Evolutionary conservation across 1,140 invertebrate genomes (phyloP).

Genomic region (Atopsyche davidsoni): DNA sequence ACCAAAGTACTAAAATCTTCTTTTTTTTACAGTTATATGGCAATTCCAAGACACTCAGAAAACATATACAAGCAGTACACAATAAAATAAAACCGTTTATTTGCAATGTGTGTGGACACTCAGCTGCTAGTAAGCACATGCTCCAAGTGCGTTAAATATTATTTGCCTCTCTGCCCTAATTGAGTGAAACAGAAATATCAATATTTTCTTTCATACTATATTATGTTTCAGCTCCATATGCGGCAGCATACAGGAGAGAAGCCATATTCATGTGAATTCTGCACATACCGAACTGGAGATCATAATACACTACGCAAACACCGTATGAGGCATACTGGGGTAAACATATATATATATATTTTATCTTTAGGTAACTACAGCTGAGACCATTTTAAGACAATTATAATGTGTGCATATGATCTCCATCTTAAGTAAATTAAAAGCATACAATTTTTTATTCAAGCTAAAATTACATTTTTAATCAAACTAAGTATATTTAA

Average conservation of each 20-base stretch:
- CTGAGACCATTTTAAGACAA: too few relatives aligned
- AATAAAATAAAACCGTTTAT: conserved; percentile 70
- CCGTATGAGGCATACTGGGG: conserved; percentile 24
- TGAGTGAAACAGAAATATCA: not conserved
- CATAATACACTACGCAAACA: conserved; percentile 47
- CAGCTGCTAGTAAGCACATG: conserved; percentile 61
- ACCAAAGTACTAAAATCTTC: not conserved
- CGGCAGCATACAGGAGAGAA: conserved; percentile 68
- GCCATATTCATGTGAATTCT: conserved; percentile 64
- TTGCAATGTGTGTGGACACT: conserved; percentile 70
- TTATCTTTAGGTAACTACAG: too few relatives aligned
- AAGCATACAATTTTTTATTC: too few relatives aligned
- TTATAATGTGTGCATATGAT: too few relatives aligned
- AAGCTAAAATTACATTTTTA: too few relatives aligned
- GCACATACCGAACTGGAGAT: conserved; percentile 62
- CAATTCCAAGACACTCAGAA: conserved; percentile 67
- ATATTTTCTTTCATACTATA: not conserved
- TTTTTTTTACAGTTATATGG: conserved; percentile 48
- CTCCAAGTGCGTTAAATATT: conserved; percentile 56
- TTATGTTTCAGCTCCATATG: conserved; percentile 53
- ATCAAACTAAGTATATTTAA: too few relatives aligned
- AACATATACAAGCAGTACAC: conserved; percentile 72
- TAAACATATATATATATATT: conserved; percentile 11
- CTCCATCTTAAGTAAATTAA: too few relatives aligned
- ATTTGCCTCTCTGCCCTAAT: not conserved